A percentile compares a stretch with the other conserved stretches of the same genome.
These are phyloP conservation scores for Agraylea sexmaculata DNA, from an alignment of 1,140 invertebrate genomes.

Conservation along the genomic window DNA sequence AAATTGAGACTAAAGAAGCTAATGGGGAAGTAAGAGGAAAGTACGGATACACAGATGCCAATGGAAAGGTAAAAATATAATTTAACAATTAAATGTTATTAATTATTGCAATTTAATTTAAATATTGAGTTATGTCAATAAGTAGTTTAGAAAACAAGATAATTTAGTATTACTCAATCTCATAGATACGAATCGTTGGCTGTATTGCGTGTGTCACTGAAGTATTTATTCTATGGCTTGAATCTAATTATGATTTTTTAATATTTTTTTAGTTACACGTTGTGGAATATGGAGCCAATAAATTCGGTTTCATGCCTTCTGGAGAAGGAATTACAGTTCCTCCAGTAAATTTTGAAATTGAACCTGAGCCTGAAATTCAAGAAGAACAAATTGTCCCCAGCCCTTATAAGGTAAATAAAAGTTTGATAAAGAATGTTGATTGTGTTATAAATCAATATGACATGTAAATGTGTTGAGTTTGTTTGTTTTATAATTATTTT, in stretches of 20 bases:
- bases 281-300: conserved; percentile 79
- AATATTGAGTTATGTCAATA: background rate
- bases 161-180: conserved; percentile 2
- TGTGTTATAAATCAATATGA: background rate
- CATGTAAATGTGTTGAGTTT: background rate
- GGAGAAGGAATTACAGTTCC: conserved; percentile 78
- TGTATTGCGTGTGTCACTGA: background rate
- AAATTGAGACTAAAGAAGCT: conserved; percentile 70
- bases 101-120: background rate
- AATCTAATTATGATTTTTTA: background rate
- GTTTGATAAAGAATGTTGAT: too few relatives aligned
- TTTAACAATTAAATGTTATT: background rate
- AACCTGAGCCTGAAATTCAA: conserved; percentile 35
- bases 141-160: background rate
- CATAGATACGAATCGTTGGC: background rate
- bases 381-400: conserved; percentile 21
- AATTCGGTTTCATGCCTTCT: conserved; percentile 72
- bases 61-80: conserved; percentile 46
- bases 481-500: conserved; percentile 2
- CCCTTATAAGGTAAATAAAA: conserved; percentile 23
- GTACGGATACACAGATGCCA: conserved; percentile 72
- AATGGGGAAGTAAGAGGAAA: conserved; percentile 73
- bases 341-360: conserved; percentile 64
- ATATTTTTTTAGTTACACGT: conserved; percentile 48
- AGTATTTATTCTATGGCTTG: background rate